Percentiles rank a stretch among this genome's conserved stretches.
phyloP scores from a whole-genome alignment of 1,140 invertebrate species.

The Drosophila pachea region DNA sequence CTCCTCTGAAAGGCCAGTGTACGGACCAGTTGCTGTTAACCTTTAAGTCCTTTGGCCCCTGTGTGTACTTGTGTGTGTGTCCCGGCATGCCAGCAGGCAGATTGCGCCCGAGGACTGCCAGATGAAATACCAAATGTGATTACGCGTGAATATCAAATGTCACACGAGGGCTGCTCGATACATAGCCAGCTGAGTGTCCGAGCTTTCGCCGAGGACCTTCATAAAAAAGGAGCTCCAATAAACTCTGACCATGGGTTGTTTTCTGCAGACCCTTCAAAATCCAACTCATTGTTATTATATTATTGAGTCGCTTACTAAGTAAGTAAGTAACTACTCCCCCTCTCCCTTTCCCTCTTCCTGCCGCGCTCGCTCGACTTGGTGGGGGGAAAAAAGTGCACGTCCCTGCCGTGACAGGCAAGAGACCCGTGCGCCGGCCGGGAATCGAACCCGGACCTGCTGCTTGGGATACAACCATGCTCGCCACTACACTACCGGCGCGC shows the following conservation, averaged over 20 bases:
- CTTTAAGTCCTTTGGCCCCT: neutral
- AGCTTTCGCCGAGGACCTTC: too few relatives aligned
- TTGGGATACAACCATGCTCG: slow-evolving; percentile 94
- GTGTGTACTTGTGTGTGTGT: too few relatives aligned
- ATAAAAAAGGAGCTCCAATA: too few relatives aligned
- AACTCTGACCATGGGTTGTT: too few relatives aligned
- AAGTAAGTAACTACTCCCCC: too few relatives aligned
- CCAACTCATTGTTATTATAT: too few relatives aligned
- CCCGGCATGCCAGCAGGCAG: slow-evolving; percentile 13
- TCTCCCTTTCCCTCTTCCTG: too few relatives aligned
- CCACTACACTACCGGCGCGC: slow-evolving; percentile 87
- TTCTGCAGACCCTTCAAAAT: too few relatives aligned
- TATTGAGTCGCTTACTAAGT: too few relatives aligned
- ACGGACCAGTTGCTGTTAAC: slow-evolving; percentile 6
- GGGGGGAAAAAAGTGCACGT: neutral
- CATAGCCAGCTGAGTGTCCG: too few relatives aligned
- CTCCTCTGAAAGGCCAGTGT: slow-evolving; percentile 2
- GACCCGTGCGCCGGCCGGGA: slow-evolving; percentile 86
- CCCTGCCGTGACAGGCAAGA: neutral
- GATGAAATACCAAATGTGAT: slow-evolving; percentile 64
- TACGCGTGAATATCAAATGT: slow-evolving; percentile 38
- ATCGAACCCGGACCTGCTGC: slow-evolving; percentile 93
- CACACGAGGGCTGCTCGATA: too few relatives aligned
- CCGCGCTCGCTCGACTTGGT: neutral
- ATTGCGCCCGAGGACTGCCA: slow-evolving; percentile 43